Evolutionary conservation across 2,113 vertebrate genomes (phyloP).

Genomic region (Hippocampus abdominalis): DNA sequence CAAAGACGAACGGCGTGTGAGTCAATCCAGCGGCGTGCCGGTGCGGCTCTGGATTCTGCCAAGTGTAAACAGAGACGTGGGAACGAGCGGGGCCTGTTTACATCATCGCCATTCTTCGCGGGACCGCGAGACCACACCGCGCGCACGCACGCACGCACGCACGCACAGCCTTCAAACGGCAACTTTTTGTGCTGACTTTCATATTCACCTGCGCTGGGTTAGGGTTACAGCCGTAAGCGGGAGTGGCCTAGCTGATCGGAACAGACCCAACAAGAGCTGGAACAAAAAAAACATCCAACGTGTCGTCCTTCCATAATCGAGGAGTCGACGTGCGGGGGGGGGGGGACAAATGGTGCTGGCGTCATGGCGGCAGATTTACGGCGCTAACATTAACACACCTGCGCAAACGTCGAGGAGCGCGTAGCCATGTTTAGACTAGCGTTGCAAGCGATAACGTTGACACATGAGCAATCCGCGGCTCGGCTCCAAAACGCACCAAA

Average conservation of each 20-base stretch:
- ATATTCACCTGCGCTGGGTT: too few relatives aligned
- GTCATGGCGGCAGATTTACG: slow-evolving; percentile 48
- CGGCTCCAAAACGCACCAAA: slow-evolving; percentile 7
- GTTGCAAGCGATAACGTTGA: slow-evolving; percentile 43
- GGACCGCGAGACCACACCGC: slow-evolving; percentile 54
- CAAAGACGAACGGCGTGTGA: slow-evolving; percentile 63
- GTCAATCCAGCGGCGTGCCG: slow-evolving; percentile 58
- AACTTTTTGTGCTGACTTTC: too few relatives aligned
- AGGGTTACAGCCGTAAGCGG: too few relatives aligned
- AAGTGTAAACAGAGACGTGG: slow-evolving; percentile 73
- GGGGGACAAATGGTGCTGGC: slow-evolving; percentile 13
- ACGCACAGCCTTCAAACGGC: too few relatives aligned
- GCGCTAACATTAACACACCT: slow-evolving; percentile 64
- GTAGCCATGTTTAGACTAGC: slow-evolving; percentile 60
- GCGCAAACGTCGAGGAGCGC: slow-evolving; percentile 38
- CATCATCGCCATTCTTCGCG: slow-evolving; percentile 58
- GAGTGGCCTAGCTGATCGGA: neutral
- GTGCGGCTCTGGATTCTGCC: slow-evolving; percentile 64
- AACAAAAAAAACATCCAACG: neutral
- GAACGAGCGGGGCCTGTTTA: slow-evolving; percentile 68
- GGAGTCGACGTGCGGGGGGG: slow-evolving; percentile 9
- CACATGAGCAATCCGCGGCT: slow-evolving; percentile 30
- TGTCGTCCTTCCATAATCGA: neutral
- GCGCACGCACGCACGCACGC: slow-evolving; percentile 6
- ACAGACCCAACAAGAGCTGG: neutral